Evolutionary conservation across 2,113 vertebrate genomes (phyloP).

Genomic region (Regulus satrapa): DNA sequence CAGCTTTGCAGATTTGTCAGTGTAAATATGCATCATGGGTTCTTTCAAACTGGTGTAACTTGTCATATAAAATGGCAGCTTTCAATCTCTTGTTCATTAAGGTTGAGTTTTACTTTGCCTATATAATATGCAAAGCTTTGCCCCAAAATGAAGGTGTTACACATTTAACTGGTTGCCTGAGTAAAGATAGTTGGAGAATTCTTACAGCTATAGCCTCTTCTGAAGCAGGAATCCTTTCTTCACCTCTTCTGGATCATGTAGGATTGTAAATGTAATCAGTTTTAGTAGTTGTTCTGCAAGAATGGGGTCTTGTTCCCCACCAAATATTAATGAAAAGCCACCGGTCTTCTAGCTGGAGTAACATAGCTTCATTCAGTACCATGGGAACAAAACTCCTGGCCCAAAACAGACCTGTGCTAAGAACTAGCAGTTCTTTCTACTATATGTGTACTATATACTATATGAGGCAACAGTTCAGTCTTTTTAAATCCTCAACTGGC

Average conservation of each 20-base stretch:
- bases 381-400: not conserved
- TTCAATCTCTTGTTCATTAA: not conserved
- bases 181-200: not conserved
- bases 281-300: not conserved
- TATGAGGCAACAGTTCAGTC: not conserved
- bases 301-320: not conserved
- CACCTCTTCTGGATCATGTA: not conserved
- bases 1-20: not conserved
- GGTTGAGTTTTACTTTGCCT: not conserved
- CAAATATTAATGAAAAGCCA: not conserved
- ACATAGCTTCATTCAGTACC: not conserved
- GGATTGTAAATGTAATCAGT: not conserved
- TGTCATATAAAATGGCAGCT: not conserved
- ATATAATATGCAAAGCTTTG: not conserved
- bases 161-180: not conserved
- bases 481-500: not conserved
- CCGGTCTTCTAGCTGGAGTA: not conserved
- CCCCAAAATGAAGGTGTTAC: not conserved
- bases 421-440: not conserved
- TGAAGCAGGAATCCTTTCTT: not conserved
- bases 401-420: not conserved
- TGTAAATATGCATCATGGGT: not conserved
- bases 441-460: too few species aligned
- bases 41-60: not conserved
- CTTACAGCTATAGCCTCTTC: not conserved